Percentiles rank a stretch among this genome's conserved stretches.
Conservation (phyloP, 1,140 invertebrate genomes). For the Procambarus clarkii region DNA sequence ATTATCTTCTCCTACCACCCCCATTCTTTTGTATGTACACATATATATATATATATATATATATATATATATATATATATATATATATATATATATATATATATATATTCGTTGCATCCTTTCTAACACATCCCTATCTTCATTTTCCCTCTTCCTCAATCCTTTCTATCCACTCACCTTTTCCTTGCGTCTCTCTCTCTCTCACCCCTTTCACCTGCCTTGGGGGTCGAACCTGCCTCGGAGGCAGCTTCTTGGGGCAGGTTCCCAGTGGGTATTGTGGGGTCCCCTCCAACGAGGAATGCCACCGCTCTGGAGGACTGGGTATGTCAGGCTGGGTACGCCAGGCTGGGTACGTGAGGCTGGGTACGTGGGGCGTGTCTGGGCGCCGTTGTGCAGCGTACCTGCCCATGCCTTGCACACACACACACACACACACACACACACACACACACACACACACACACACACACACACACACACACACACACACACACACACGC, state of each 20-base stretch:
- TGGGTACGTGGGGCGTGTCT: neutral
- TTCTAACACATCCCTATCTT: neutral
- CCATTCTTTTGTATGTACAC: no score
- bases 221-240: no score
- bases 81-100: no score
- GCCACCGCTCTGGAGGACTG: no score
- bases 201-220: neutral
- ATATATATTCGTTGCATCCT: neutral
- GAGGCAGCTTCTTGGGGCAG: neutral
- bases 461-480: no score
- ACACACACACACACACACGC: neutral
- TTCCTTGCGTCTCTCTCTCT: neutral
- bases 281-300: neutral
- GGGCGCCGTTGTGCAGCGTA: neutral
- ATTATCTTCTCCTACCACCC: no score
- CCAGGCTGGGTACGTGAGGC: no score
- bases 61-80: no score
- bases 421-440: neutral
- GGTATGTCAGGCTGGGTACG: no score
- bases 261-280: neutral
- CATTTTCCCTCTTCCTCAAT: constrained; percentile 17
- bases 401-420: neutral
- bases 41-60: no score
- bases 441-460: no score
- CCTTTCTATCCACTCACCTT: neutral